Evolutionary conservation across 2,113 vertebrate genomes (phyloP).

Genomic region (Coturnix japonica): DNA sequence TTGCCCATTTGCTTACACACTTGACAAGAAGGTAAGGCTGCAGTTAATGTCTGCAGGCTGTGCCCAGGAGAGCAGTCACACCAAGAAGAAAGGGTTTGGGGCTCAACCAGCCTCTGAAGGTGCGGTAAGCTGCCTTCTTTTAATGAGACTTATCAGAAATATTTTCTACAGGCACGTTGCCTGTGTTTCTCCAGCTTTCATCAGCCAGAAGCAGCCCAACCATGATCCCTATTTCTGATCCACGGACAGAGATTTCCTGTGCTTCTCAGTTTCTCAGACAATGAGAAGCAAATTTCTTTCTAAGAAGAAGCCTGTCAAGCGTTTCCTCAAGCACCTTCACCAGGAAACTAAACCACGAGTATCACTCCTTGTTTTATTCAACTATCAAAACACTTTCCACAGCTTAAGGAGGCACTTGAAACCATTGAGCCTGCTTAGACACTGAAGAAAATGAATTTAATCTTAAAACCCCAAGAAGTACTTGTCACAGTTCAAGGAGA

Average conservation of each 20-base stretch:
- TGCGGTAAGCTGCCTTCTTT: not conserved
- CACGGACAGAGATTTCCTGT: not conserved
- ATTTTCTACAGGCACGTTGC: accelerated
- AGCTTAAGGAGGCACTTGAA: not conserved
- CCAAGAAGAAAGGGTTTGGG: not conserved
- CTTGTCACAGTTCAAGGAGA: not conserved
- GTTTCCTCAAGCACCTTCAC: not conserved
- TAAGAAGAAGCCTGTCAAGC: not conserved
- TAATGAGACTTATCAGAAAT: not conserved
- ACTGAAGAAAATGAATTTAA: not conserved
- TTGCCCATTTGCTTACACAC: not conserved
- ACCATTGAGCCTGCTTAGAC: accelerated
- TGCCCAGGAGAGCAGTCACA: not conserved
- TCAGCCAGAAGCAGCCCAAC: not conserved
- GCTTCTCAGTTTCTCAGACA: not conserved
- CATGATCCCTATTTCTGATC: not conserved
- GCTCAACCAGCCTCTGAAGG: not conserved
- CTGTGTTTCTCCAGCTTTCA: not conserved
- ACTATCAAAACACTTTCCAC: not conserved
- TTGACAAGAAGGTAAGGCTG: not conserved
- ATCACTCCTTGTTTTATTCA: not conserved
- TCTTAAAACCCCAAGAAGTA: not conserved
- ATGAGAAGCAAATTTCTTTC: not conserved
- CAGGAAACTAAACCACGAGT: not conserved
- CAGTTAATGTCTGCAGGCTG: not conserved